Evolutionary conservation across 2,888 invertebrate species (phyloP).

Genomic region (Lasius platythorax): DNA sequence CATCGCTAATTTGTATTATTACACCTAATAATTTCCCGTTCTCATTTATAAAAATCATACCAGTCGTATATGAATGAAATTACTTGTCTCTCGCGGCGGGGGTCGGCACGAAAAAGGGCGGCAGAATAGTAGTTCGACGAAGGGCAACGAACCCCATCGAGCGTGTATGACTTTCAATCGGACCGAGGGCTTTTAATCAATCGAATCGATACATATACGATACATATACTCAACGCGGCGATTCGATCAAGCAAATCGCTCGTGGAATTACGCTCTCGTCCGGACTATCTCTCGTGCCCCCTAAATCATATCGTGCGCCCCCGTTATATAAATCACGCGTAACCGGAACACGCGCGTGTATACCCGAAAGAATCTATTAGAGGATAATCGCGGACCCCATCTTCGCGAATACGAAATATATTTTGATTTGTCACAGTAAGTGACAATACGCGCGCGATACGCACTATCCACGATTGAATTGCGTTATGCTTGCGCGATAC

Average conservation of each 20-base stretch:
- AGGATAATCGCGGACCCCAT: slow-evolving; percentile 62
- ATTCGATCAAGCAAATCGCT: slow-evolving; percentile 82
- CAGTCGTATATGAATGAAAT: slow-evolving; percentile 65
- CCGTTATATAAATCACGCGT: slow-evolving; percentile 65
- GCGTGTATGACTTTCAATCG: slow-evolving; percentile 75
- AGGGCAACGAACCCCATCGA: slow-evolving; percentile 45
- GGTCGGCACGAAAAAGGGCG: slow-evolving; percentile 48
- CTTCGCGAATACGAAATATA: slow-evolving; percentile 73
- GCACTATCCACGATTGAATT: slow-evolving; percentile 75
- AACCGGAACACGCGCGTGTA: slow-evolving; percentile 30
- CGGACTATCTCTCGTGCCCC: slow-evolving; percentile 49
- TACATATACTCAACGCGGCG: slow-evolving; percentile 65
- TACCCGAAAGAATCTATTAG: slow-evolving; percentile 69
- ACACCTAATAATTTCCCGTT: slow-evolving; percentile 5
- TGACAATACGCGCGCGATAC: slow-evolving; percentile 39
- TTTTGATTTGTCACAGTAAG: slow-evolving; percentile 78
- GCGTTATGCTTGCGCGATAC: slow-evolving; percentile 43
- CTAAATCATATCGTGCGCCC: slow-evolving; percentile 75
- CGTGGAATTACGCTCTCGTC: slow-evolving; percentile 78
- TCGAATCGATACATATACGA: slow-evolving; percentile 76
- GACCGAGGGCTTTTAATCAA: slow-evolving; percentile 79
- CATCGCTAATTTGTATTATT: slow-evolving; percentile 6
- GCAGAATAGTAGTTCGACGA: slow-evolving; percentile 58
- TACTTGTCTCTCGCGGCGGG: slow-evolving; percentile 44
- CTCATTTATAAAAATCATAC: slow-evolving; percentile 40